Evolutionary conservation across 2,888 invertebrate genomes (phyloP).

Genomic region (Gortyna flavago): DNA sequence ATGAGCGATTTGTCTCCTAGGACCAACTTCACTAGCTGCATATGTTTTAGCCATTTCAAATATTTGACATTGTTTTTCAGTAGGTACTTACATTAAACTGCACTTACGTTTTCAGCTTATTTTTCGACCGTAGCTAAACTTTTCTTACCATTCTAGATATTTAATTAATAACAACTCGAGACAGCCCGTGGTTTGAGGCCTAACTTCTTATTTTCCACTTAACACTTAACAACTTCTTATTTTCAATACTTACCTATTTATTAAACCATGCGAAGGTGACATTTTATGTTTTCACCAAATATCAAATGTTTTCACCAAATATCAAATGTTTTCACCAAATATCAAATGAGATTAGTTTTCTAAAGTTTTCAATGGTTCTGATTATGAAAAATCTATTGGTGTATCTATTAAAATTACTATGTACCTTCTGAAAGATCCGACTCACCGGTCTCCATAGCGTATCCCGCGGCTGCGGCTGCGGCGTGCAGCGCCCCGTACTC

Average conservation of each 20-base stretch:
- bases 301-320: no score
- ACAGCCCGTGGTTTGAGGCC: not conserved
- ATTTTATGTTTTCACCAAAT: not conserved
- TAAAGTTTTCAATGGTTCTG: not conserved
- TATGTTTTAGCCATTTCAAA: not conserved
- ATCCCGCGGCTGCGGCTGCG: conserved; percentile 85
- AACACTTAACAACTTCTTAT: not conserved
- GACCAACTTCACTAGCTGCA: not conserved
- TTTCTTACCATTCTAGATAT: not conserved
- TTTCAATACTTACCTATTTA: not conserved
- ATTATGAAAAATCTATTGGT: not conserved
- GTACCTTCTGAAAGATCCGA: conserved; percentile 24
- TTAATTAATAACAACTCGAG: not conserved
- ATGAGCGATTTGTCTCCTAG: not conserved
- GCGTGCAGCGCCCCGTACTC: conserved; percentile 89
- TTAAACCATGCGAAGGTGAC: not conserved
- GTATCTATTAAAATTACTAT: not conserved
- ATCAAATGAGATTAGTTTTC: not conserved
- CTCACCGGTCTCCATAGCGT: conserved; percentile 85
- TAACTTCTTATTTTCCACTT: no score
- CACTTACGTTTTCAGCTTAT: not conserved
- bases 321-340: not conserved
- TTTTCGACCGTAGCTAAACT: not conserved
- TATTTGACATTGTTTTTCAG: not conserved
- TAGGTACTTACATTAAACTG: not conserved